Evolutionary conservation across 2,888 invertebrate species (phyloP).

Genomic region (Orthosia gothica): DNA sequence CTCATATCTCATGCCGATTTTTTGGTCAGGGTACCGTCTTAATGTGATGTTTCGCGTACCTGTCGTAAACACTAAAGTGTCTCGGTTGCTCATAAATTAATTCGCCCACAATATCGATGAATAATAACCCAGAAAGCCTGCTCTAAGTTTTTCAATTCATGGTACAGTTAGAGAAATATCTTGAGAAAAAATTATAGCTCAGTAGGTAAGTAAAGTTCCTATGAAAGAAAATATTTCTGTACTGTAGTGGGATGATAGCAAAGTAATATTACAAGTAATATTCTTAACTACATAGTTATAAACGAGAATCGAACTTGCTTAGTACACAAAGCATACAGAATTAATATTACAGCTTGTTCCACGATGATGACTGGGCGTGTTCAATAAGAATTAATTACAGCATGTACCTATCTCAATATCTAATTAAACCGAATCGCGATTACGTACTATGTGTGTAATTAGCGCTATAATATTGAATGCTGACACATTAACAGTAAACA

Average conservation of each 20-base stretch:
- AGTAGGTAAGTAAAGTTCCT: too few species aligned
- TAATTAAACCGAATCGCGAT: constrained; percentile 32
- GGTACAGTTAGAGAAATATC: neutral
- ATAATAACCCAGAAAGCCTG: constrained; percentile 12
- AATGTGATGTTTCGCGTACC: constrained; percentile 10
- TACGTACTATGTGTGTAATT: constrained; percentile 7
- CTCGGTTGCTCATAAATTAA: constrained; percentile 11
- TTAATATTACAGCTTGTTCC: constrained; percentile 8
- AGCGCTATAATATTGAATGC: constrained; percentile 29
- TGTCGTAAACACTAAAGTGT: constrained; percentile 31
- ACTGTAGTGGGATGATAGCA: neutral
- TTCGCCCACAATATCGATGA: constrained; percentile 13
- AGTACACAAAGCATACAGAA: neutral
- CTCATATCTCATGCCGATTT: too few species aligned
- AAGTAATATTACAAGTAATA: neutral
- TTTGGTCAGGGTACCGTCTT: too few species aligned
- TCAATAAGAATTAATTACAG: constrained; percentile 25
- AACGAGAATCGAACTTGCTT: neutral
- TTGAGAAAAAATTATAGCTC: neutral
- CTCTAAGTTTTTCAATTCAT: neutral
- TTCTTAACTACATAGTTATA: too few species aligned
- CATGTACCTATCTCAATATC: constrained; percentile 14
- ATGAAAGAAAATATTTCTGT: neutral
- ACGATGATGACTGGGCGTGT: neutral
- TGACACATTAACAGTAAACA: constrained; percentile 25